These are phyloP conservation scores for Cheiracanthium punctorium DNA, from an alignment of 2,888 invertebrate genomes.

Conservation along the genomic window DNA sequence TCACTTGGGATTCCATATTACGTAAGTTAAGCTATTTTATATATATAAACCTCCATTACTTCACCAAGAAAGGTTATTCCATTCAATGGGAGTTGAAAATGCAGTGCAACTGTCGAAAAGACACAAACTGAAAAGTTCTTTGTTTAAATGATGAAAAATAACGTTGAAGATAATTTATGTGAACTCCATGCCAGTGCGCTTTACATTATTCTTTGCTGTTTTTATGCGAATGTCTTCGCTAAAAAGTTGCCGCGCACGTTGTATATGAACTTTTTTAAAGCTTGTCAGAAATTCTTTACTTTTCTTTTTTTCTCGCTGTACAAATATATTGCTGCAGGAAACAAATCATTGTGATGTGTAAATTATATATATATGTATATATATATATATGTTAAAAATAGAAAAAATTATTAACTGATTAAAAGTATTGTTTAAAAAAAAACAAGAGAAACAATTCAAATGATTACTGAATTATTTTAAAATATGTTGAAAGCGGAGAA, in stretches of 20 bases:
- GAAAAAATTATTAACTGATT: slow-evolving; percentile 52
- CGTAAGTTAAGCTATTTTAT: no score
- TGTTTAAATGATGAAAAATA: not conserved
- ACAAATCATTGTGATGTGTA: slow-evolving; percentile 65
- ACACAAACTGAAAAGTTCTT: not conserved
- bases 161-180: slow-evolving; percentile 3
- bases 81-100: no score
- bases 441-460: slow-evolving; percentile 37
- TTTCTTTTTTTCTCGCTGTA: slow-evolving; percentile 58
- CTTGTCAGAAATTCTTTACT: slow-evolving; percentile 34
- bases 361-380: slow-evolving; percentile 30
- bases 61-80: no score
- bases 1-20: no score
- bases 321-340: slow-evolving; percentile 59
- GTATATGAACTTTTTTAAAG: slow-evolving; percentile 39
- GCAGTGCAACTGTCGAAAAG: no score
- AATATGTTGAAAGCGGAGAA: slow-evolving; percentile 64
- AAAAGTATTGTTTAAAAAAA: slow-evolving; percentile 63
- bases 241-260: slow-evolving; percentile 50
- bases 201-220: slow-evolving; percentile 38
- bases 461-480: slow-evolving; percentile 63
- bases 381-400: no score
- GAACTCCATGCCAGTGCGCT: slow-evolving; percentile 16
- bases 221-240: slow-evolving; percentile 31
- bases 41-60: no score